A percentile compares a stretch with the other conserved stretches of the same genome.
Conservation (phyloP, 2,797 vertebrate genomes). For the Esox lucius region DNA sequence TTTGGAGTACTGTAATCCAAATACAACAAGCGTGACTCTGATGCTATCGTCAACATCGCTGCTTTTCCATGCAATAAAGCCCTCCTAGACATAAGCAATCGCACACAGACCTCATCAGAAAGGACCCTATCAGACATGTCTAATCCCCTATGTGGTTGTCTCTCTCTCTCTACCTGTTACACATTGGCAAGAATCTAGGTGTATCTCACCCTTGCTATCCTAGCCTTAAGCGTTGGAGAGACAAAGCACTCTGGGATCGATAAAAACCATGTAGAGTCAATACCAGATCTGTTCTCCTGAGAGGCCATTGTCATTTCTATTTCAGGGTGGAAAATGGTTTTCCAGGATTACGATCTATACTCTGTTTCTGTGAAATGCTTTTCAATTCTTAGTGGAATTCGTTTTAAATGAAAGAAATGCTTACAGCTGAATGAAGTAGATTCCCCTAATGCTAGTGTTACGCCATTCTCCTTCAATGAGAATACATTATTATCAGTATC, state of each 20-base stretch:
- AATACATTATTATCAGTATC: neutral
- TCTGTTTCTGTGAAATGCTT: neutral
- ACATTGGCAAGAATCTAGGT: too few relatives aligned
- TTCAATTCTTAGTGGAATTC: neutral
- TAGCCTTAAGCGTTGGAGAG: neutral
- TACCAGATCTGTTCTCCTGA: neutral
- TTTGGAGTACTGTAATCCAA: neutral
- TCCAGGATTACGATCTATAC: neutral
- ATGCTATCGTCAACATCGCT: conserved; percentile 10
- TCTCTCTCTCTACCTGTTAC: too few relatives aligned
- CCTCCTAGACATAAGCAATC: neutral
- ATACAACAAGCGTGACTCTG: neutral
- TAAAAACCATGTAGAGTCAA: neutral
- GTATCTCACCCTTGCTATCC: too few relatives aligned
- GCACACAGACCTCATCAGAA: too few relatives aligned
- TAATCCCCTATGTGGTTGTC: too few relatives aligned
- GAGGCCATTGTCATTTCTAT: neutral
- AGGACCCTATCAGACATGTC: too few relatives aligned
- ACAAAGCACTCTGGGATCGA: neutral
- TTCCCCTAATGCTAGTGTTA: neutral
- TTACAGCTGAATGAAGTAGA: neutral
- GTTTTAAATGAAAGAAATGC: neutral
- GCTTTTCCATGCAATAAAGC: neutral
- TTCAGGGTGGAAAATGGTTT: neutral
- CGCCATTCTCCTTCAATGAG: neutral